Conservation (phyloP, 2,113 vertebrate species). For the Paratilapia polleni region DNA sequence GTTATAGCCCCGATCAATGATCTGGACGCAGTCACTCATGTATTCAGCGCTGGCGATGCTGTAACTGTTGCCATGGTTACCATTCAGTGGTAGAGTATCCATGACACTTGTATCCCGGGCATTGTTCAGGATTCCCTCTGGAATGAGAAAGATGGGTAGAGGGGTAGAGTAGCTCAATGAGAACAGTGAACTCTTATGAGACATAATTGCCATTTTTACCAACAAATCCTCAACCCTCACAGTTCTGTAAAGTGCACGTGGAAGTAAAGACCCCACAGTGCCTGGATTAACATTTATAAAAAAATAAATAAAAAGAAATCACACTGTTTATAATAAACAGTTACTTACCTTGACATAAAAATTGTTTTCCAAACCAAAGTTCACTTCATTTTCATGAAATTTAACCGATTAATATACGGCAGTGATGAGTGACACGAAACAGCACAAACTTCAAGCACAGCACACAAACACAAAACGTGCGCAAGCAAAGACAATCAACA, state of each 20-base stretch:
- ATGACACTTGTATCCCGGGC: slow-evolving; percentile 99
- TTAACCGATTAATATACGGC: not conserved
- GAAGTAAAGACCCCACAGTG: not conserved
- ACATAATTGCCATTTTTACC: slow-evolving; percentile 41
- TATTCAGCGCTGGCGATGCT: slow-evolving; percentile 95
- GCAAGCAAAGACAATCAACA: slow-evolving; percentile 27
- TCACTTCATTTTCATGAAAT: slow-evolving; percentile 7
- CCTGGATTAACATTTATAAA: not conserved
- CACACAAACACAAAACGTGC: slow-evolving; percentile 49
- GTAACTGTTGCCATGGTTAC: slow-evolving; percentile 99
- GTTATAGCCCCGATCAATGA: slow-evolving; percentile 94
- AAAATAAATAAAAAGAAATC: not conserved
- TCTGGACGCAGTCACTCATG: slow-evolving; percentile 99
- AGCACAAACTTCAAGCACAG: slow-evolving; percentile 36
- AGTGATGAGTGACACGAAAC: slow-evolving; percentile 24
- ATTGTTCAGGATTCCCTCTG: slow-evolving; percentile 99
- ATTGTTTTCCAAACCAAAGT: not conserved
- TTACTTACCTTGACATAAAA: slow-evolving; percentile 61
- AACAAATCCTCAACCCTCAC: slow-evolving; percentile 19
- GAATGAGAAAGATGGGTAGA: slow-evolving; percentile 62
- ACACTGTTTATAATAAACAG: slow-evolving; percentile 5
- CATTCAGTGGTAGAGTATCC: slow-evolving; percentile 99
- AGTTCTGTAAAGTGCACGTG: not conserved
- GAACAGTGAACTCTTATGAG: slow-evolving; percentile 49
- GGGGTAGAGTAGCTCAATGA: slow-evolving; percentile 40